phyloP scores from a whole-genome alignment of 64 coral and sea anemone species.

The Anthopleura sola region DNA sequence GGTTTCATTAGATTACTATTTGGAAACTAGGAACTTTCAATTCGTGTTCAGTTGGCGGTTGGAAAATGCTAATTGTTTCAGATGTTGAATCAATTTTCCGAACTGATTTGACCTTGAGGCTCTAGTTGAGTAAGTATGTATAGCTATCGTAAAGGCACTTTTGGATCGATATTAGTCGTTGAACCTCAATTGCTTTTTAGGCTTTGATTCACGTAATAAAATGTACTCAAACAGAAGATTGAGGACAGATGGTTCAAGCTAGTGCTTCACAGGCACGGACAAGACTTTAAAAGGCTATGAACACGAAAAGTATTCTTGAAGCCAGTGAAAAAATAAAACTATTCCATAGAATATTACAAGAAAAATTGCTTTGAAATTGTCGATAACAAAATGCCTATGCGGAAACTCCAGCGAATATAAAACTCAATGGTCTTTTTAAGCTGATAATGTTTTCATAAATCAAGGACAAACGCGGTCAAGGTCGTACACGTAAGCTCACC shows the following conservation, averaged over 20 bases:
- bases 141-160: neutral
- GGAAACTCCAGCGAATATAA: neutral
- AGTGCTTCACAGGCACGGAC: neutral
- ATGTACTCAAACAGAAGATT: neutral
- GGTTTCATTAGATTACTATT: neutral
- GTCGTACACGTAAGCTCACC: neutral
- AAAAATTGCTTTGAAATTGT: neutral
- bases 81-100: neutral
- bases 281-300: neutral
- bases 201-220: neutral
- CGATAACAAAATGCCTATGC: neutral
- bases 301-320: too few relatives aligned
- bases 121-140: neutral
- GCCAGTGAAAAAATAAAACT: too few relatives aligned
- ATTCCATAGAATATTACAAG: neutral
- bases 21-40: neutral
- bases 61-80: conserved; percentile 10
- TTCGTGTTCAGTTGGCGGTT: neutral
- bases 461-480: neutral
- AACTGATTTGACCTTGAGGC: neutral
- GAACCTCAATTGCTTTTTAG: neutral
- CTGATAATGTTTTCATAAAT: neutral
- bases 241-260: neutral
- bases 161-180: neutral
- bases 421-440: too few relatives aligned